These are phyloP conservation scores for Drosophila testacea DNA, from an alignment of 2,888 invertebrate species.

Conservation along the genomic window DNA sequence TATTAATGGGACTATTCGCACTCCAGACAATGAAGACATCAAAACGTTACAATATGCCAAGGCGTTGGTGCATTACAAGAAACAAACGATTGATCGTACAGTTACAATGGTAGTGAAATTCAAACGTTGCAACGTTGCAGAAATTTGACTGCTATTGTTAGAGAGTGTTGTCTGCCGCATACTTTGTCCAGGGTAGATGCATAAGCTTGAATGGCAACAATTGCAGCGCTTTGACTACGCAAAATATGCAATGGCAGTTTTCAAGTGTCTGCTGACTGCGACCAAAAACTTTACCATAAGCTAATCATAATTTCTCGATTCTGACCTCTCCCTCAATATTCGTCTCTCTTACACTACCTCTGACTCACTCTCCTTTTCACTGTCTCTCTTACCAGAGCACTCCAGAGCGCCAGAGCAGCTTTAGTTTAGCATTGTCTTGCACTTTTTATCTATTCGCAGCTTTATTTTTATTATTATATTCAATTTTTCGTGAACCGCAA, in stretches of 20 bases:
- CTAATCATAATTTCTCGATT: conserved; percentile 75
- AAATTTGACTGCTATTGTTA: conserved; percentile 57
- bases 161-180: conserved; percentile 13
- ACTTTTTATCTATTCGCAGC: conserved; percentile 59
- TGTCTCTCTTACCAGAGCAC: conserved; percentile 29
- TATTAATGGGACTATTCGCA: no score
- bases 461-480: conserved; percentile 77
- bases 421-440: conserved; percentile 54
- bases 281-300: conserved; percentile 68
- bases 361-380: no score
- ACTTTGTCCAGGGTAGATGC: conserved; percentile 25
- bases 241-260: conserved; percentile 61
- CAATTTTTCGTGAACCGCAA: conserved; percentile 70
- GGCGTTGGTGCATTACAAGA: no score
- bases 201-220: conserved; percentile 43
- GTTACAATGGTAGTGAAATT: no score
- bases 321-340: conserved; percentile 29
- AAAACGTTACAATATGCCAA: no score
- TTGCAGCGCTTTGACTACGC: conserved; percentile 39
- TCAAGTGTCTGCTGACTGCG: conserved; percentile 60
- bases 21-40: no score
- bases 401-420: conserved; percentile 32
- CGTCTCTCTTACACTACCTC: neutral
- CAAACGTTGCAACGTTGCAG: conserved; percentile 68
- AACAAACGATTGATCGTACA: no score